Evolutionary conservation across 2,113 vertebrate species (phyloP).

Genomic region (Thymallus thymallus): DNA sequence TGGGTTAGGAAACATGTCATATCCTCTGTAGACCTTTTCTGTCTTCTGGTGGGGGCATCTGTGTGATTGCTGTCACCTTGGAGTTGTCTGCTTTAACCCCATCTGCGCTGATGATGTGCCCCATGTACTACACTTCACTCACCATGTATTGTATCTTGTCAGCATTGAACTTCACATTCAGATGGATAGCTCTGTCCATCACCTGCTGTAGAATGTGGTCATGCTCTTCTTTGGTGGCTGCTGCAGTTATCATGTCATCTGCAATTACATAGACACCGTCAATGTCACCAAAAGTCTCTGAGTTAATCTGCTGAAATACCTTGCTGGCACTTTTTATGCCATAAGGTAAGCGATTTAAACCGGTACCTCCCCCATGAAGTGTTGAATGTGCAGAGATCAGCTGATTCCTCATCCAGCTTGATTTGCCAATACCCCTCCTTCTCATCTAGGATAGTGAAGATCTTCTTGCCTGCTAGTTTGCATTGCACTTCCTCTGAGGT

Average conservation of each 20-base stretch:
- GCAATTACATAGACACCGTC: not conserved
- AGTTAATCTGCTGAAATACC: not conserved
- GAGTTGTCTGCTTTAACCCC: too few species aligned
- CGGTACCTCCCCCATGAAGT: not conserved
- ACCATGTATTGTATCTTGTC: not conserved
- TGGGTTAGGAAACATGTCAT: too few species aligned
- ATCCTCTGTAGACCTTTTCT: too few species aligned
- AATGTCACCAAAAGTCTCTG: not conserved
- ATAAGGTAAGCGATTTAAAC: not conserved
- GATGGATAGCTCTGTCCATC: too few species aligned
- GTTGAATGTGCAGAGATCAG: not conserved
- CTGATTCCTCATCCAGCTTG: too few species aligned
- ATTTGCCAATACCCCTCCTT: too few species aligned
- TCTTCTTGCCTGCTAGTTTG: not conserved
- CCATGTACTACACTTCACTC: too few species aligned
- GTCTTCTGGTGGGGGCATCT: too few species aligned
- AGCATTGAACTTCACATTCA: not conserved
- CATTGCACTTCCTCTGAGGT: too few species aligned
- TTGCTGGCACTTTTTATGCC: not conserved
- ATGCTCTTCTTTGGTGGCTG: slow-evolving; percentile 1
- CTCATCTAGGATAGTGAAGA: too few species aligned
- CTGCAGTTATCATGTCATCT: slow-evolving; percentile 9
- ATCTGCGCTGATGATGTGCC: too few species aligned
- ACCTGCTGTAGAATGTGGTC: not conserved
- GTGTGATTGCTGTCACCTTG: too few species aligned